phyloP scores from a whole-genome alignment of 2,797 vertebrate genomes.

The Phataginus tricuspis region DNA sequence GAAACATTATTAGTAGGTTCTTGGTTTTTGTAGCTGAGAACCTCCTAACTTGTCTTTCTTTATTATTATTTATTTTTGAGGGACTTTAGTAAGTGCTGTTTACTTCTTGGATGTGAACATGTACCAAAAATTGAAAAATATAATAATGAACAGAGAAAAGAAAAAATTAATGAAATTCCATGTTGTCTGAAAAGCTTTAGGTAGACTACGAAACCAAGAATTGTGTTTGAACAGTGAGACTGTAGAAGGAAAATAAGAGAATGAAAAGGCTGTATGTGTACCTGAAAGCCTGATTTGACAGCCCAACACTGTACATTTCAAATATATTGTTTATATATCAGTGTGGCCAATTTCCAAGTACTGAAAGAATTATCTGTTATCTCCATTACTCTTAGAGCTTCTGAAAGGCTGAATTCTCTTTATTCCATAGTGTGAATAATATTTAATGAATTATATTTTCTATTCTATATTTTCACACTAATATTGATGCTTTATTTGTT shows the following conservation, averaged over 20 bases:
- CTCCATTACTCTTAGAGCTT: not conserved
- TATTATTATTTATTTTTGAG: not conserved
- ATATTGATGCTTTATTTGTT: not conserved
- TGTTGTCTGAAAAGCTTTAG: constrained; percentile 23
- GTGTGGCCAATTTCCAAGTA: not conserved
- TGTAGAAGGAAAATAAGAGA: not conserved
- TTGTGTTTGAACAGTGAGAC: constrained; percentile 37
- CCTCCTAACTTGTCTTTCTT: not conserved
- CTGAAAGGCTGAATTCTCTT: not conserved
- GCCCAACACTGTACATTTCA: not conserved
- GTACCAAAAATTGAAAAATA: not conserved
- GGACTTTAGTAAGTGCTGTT: not conserved
- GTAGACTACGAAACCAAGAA: not conserved
- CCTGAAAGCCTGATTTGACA: constrained; percentile 10
- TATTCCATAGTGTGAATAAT: not conserved
- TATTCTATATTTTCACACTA: not conserved
- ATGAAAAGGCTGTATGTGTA: not conserved
- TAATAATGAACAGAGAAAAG: not conserved
- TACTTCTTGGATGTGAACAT: not conserved
- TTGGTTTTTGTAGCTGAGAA: not conserved
- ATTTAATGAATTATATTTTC: not conserved
- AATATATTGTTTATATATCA: not conserved
- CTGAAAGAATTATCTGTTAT: not conserved
- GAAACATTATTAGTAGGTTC: not conserved
- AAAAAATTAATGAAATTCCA: not conserved